Evolutionary conservation across 2,113 vertebrate genomes (phyloP).

Genomic region (Microcebus jonahi): DNA sequence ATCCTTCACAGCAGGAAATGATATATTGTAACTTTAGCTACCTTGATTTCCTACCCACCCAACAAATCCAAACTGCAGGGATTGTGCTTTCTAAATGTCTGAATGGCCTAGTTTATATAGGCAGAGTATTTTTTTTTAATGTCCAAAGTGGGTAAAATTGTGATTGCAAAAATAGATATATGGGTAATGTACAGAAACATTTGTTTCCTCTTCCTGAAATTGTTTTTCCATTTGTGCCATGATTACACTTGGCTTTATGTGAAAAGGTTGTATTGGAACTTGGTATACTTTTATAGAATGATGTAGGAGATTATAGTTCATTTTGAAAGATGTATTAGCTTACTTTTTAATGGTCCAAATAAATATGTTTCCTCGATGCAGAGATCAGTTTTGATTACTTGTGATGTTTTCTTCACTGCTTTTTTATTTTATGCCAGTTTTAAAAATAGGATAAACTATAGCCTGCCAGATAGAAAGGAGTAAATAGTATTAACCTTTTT

Average conservation of each 20-base stretch:
- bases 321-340: slow-evolving; percentile 60
- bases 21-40: slow-evolving; percentile 52
- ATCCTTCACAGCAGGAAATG: slow-evolving; percentile 63
- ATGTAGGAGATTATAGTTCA: slow-evolving; percentile 31
- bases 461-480: slow-evolving; percentile 15
- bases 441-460: slow-evolving; percentile 29
- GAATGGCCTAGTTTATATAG: slow-evolving; percentile 10
- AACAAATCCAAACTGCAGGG: slow-evolving; percentile 17
- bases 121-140: slow-evolving; percentile 3
- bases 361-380: slow-evolving; percentile 41
- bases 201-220: slow-evolving; percentile 48
- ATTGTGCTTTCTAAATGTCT: slow-evolving; percentile 49
- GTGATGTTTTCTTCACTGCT: slow-evolving; percentile 18
- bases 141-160: slow-evolving; percentile 46
- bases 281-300: slow-evolving; percentile 34
- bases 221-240: slow-evolving; percentile 61
- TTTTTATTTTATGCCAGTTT: slow-evolving; percentile 41
- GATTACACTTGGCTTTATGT: slow-evolving; percentile 21
- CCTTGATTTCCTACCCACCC: slow-evolving; percentile 24
- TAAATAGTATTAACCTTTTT: slow-evolving; percentile 23
- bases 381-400: slow-evolving; percentile 51
- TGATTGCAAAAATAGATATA: slow-evolving; percentile 48
- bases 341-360: slow-evolving; percentile 63
- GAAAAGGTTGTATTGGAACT: slow-evolving; percentile 5
- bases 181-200: not conserved